Conservation (phyloP, 2,888 invertebrate species). For the Alitta virens region DNA sequence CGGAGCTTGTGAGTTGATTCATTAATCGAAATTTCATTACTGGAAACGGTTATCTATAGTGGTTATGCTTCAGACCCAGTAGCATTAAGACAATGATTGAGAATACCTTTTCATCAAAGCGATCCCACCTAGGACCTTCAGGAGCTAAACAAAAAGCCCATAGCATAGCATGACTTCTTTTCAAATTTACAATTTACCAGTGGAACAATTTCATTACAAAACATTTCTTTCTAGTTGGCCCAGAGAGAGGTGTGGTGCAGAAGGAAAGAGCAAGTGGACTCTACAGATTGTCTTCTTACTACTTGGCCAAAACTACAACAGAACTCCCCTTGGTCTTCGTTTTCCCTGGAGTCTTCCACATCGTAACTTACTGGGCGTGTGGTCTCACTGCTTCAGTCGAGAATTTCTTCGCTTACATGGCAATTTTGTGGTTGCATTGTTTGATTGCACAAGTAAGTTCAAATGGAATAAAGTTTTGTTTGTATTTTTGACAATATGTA, state of each 20-base stretch:
- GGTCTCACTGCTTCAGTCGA: constrained; percentile 67
- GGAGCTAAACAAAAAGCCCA: no score
- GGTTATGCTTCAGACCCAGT: no score
- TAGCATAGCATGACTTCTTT: no score
- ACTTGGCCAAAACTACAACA: constrained; percentile 78
- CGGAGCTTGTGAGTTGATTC: no score
- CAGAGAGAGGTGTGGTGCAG: constrained; percentile 75
- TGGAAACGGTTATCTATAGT: no score
- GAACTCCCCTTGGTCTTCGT: constrained; percentile 75
- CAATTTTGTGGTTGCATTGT: constrained; percentile 70
- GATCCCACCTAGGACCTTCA: no score
- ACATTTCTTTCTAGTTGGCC: constrained; percentile 66
- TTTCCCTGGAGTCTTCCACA: constrained; percentile 73
- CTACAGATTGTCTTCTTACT: constrained; percentile 77
- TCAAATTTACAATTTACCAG: no score
- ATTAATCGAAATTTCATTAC: no score
- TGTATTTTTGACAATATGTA: no score
- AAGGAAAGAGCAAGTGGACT: constrained; percentile 77
- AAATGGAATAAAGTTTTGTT: no score
- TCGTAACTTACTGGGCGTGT: constrained; percentile 76
- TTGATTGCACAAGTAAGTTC: constrained; percentile 70
- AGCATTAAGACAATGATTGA: no score
- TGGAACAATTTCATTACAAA: background rate
- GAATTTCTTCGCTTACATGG: constrained; percentile 67
- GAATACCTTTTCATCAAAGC: no score